Evolutionary conservation across 1,140 invertebrate genomes (phyloP).

Genomic region (Drosophila santomea): DNA sequence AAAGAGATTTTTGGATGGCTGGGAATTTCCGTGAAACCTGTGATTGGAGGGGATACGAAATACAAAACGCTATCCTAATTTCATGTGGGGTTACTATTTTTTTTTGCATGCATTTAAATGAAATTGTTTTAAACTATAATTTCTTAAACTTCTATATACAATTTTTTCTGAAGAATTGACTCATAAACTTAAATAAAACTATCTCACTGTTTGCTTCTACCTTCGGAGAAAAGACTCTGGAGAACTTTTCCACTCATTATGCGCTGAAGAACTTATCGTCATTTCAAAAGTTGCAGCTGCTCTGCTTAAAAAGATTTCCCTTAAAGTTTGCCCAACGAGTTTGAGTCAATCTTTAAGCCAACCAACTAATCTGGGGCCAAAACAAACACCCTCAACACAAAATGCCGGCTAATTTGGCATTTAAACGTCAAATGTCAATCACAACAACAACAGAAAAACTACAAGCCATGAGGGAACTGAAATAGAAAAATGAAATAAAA

Average conservation of each 20-base stretch:
- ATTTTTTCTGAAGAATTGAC: not conserved
- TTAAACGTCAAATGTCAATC: slow-evolving; percentile 82
- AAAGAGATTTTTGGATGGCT: not conserved
- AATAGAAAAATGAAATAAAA: slow-evolving; percentile 20
- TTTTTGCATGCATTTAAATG: too few relatives aligned
- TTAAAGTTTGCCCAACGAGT: slow-evolving; percentile 18
- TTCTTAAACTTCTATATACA: too few relatives aligned
- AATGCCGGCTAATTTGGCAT: slow-evolving; percentile 77
- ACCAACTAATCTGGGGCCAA: slow-evolving; percentile 19
- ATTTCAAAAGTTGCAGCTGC: slow-evolving; percentile 54
- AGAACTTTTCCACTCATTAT: slow-evolving; percentile 70
- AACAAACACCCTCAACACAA: slow-evolving; percentile 36
- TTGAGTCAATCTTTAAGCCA: slow-evolving; percentile 48
- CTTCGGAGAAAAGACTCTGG: slow-evolving; percentile 5
- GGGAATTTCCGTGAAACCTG: not conserved
- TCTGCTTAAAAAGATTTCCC: slow-evolving; percentile 18
- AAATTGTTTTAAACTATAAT: too few relatives aligned
- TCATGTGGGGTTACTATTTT: too few relatives aligned
- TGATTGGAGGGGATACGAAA: not conserved
- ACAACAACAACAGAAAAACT: slow-evolving; percentile 39
- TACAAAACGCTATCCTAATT: too few relatives aligned
- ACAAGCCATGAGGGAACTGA: slow-evolving; percentile 19
- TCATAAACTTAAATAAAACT: not conserved
- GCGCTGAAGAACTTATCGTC: slow-evolving; percentile 29
- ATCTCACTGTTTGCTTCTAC: not conserved